A percentile compares a stretch with the other conserved stretches of the same genome.
These are phyloP conservation scores for Mycetomoellerius zeteki DNA, from an alignment of 1,140 invertebrate genomes.

Conservation along the genomic window DNA sequence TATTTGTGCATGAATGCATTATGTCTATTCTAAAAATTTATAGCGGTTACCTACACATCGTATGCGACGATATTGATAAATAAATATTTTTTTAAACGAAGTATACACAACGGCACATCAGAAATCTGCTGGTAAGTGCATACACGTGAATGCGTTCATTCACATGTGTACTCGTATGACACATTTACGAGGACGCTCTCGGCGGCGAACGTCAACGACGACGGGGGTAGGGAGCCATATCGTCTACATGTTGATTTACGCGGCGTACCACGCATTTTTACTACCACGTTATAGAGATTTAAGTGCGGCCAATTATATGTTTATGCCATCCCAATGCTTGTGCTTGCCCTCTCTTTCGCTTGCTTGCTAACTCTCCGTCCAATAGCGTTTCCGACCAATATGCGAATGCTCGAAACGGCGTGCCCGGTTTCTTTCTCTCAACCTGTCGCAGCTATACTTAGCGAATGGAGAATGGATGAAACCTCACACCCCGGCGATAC, in stretches of 20 bases:
- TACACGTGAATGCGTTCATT: constrained; percentile 38
- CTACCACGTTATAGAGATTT: constrained; percentile 85
- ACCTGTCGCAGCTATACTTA: constrained; percentile 72
- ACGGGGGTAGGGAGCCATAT: constrained; percentile 75
- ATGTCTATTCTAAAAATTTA: neutral
- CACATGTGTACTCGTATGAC: constrained; percentile 55
- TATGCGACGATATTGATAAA: constrained; percentile 10
- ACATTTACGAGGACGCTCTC: constrained; percentile 70
- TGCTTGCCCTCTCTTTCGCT: constrained; percentile 35
- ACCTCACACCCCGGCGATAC: constrained; percentile 77
- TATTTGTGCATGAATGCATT: neutral
- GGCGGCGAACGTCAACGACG: constrained; percentile 25
- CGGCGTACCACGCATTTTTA: constrained; percentile 83
- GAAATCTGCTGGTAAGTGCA: neutral
- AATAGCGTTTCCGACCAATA: constrained; percentile 49
- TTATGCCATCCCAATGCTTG: constrained; percentile 75
- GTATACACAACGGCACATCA: neutral
- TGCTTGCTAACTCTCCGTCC: constrained; percentile 15
- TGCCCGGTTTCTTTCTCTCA: constrained; percentile 65
- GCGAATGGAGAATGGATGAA: constrained; percentile 77
- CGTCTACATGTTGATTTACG: constrained; percentile 85
- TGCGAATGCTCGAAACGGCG: constrained; percentile 21
- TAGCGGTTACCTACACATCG: neutral
- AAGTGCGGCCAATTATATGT: constrained; percentile 86
- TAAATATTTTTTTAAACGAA: neutral